phyloP scores from a whole-genome alignment of 2,797 vertebrate species.

The Eupleurogrammus muticus region DNA sequence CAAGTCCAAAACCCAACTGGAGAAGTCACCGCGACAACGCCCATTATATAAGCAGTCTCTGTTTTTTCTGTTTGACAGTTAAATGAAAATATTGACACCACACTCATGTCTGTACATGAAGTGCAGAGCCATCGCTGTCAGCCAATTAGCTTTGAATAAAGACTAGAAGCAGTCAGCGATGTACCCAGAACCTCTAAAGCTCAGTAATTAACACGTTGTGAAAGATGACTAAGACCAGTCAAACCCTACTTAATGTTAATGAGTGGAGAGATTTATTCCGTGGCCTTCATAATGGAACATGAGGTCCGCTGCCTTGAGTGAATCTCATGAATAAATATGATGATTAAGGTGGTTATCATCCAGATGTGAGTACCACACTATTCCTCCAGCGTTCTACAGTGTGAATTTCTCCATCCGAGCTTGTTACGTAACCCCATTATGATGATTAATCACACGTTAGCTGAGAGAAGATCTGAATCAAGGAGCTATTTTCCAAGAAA shows the following conservation, averaged over 20 bases:
- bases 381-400: conserved; percentile 7
- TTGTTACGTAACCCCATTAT: conserved; percentile 32
- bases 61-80: too few relatives aligned
- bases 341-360: conserved; percentile 3
- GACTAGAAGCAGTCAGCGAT: not conserved
- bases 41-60: too few relatives aligned
- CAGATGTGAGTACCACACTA: not conserved
- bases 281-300: not conserved
- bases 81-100: too few relatives aligned
- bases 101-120: too few relatives aligned
- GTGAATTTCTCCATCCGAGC: conserved; percentile 18
- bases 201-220: not conserved
- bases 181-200: not conserved
- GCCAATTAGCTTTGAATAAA: too few relatives aligned
- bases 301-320: conserved; percentile 4
- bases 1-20: too few relatives aligned
- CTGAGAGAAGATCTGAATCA: conserved; percentile 19
- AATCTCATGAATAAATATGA: conserved; percentile 44
- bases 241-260: not conserved
- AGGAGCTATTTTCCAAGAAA: conserved; percentile 25
- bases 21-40: too few relatives aligned
- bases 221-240: not conserved
- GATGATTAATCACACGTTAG: conserved; percentile 33
- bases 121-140: too few relatives aligned
- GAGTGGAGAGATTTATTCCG: not conserved